Conservation (phyloP, 2,888 invertebrate genomes). For the Dorcus parallelipipedus region DNA sequence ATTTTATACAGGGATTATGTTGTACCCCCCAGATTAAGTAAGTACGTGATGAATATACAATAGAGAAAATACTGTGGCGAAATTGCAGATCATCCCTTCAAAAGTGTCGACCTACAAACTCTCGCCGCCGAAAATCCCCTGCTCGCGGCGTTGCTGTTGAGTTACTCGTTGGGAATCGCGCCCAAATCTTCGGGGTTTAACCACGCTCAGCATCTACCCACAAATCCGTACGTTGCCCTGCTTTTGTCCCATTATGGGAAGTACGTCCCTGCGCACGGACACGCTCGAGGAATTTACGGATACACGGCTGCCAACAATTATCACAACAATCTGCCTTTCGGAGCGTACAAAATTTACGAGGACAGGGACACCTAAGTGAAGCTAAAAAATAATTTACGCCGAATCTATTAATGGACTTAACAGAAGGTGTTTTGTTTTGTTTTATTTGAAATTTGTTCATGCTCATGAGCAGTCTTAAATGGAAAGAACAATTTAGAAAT, state of each 20-base stretch:
- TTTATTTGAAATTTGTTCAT: too few relatives aligned
- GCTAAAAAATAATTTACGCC: too few relatives aligned
- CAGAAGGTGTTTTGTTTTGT: too few relatives aligned
- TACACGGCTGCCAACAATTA: slow-evolving; percentile 63
- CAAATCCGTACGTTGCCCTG: slow-evolving; percentile 59
- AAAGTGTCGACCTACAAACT: slow-evolving; percentile 8
- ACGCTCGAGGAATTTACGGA: slow-evolving; percentile 55
- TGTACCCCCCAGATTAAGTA: too few relatives aligned
- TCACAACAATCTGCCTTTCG: slow-evolving; percentile 64
- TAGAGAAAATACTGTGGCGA: too few relatives aligned
- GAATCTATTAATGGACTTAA: too few relatives aligned
- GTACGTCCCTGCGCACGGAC: slow-evolving; percentile 50
- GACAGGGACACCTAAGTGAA: slow-evolving; percentile 31
- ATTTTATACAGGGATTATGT: neutral
- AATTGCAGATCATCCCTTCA: neutral
- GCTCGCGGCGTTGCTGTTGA: slow-evolving; percentile 37
- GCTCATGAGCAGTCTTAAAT: too few relatives aligned
- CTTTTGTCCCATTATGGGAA: slow-evolving; percentile 63
- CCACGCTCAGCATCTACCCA: slow-evolving; percentile 55
- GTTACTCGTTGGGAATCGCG: slow-evolving; percentile 33
- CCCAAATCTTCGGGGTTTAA: slow-evolving; percentile 48
- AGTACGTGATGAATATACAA: too few relatives aligned
- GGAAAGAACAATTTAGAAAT: too few relatives aligned
- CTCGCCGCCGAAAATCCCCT: slow-evolving; percentile 34
- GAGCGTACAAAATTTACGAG: slow-evolving; percentile 56